Evolutionary conservation across 2,113 vertebrate genomes (phyloP), one percentile per base, ranked within the genome.

Genomic region (Leptosomus discolor): DNA sequence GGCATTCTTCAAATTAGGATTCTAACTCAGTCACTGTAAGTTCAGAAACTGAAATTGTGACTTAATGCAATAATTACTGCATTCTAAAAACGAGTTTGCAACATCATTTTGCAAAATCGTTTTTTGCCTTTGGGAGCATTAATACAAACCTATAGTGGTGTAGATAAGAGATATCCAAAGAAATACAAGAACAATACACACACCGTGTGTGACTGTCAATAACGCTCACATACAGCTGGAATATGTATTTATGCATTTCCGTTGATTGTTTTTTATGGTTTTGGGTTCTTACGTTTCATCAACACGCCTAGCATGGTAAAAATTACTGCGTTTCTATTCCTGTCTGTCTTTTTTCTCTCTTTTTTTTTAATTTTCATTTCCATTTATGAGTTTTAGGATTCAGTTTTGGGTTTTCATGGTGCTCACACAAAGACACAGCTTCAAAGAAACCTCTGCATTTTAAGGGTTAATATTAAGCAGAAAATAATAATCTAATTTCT

Each of bases 371-470:
- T 22, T 15, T 82, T 87, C 22, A n/a, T 92, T 93, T 95, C 23
- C 54, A 92, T 96, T 91, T 41, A 45, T 76, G n/a, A 90, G 41
- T 53, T 80, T 79, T 24, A 41, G 37, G 34, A 51, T 91, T 54
- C 43, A 68, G 34, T 51, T 64, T 57, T 79, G 37, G 22, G 17
- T 58, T 93, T 94, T 74, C n/a, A n/a, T n/a, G n/a, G n/a, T n/a
- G n/a, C n/a, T n/a, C n/a, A n/a, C n/a, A n/a, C 11, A 77, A 94
- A 86, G 26, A 88, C 41, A 30, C 27, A 39, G 4, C 71, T 86
- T 94, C 92, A 85, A 86, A 94, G 83, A 88, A 92, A 73, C 36
- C 32, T 64, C 57, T 94, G 54, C 32, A 95, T 90, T 89, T 82
- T 90, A 96, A 86, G 18, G 37, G 26, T 76, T 94, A 94, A 68